Base-by-base conservation (phyloP, 2,888 invertebrate species). In the Hydropsyche betteni region DNA sequence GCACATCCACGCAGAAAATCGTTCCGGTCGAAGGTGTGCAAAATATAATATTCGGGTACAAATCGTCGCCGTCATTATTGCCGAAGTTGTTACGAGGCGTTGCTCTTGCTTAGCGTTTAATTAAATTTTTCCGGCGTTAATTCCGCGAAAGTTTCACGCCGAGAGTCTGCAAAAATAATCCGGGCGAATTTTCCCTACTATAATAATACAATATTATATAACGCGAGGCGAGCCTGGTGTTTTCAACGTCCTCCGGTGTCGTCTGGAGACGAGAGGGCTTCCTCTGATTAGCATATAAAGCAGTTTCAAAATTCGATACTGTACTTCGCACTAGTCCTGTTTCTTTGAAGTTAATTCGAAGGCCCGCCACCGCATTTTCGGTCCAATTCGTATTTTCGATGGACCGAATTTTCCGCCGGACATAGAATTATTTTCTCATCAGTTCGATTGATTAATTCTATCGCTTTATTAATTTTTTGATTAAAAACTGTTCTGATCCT, bases 281-380 rank as follows among this genome's bases (percentile, higher is more conserved):
- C 36, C 64, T 64, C 34, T 34, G 34, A 64, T 64, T 64, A 64
- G 64, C 64, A 64, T 64, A 64, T 64, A 64, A 34, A 64, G 64
- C 64, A 64, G 64, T 64, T 64, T 64, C 64, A 7, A 64, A 64
- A 64, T 64, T 64, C 64, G 12, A 34, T 44, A 44, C 44, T 44
- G 44, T 33, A n/a, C 64, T 64, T 33, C 64, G 34, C 34, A 36
- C 64, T 36, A 64, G 36, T 8, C 8, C 2, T 64, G 34, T 34
- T 64, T 64, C 64, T 64, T 64, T 64, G 64, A 36, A 36, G 64
- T 64, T 64, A 64, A 34, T 64, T 36, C 36, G 12, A 24, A 4
- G 8, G 58, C 14, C 16, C 58, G 58, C 24, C 16, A 24, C 8
- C 58, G 24, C 58, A 14, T 58, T 58, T 58, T 4, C 16, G 16